phyloP scores from a whole-genome alignment of 2,797 vertebrate species.

The Platyrinchus mystaceus region DNA sequence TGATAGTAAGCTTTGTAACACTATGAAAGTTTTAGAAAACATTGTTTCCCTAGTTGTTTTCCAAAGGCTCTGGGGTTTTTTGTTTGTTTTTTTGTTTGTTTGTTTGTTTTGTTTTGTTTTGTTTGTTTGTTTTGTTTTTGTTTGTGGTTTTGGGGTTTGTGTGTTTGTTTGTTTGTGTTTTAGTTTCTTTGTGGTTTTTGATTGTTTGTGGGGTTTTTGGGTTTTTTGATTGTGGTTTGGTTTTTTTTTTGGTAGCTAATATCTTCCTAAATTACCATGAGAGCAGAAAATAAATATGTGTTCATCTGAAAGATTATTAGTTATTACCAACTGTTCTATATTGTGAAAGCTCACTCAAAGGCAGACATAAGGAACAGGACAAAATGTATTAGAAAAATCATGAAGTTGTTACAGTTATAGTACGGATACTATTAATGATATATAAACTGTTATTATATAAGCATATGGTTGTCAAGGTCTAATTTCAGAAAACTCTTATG shows the following conservation, averaged over 20 bases:
- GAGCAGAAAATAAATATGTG: background rate
- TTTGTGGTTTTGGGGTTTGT: background rate
- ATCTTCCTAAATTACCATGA: conserved; percentile 21
- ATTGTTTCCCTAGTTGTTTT: background rate
- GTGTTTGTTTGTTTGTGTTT: background rate
- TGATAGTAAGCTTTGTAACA: background rate
- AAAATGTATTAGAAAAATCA: background rate
- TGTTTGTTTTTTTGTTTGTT: too few relatives aligned
- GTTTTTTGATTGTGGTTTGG: too few relatives aligned
- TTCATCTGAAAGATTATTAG: conserved; percentile 36
- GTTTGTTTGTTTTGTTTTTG: too few relatives aligned
- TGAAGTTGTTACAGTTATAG: background rate
- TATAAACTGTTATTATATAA: background rate
- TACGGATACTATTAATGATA: background rate
- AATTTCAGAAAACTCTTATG: background rate
- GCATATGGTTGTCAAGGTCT: background rate
- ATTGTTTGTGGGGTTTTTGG: background rate
- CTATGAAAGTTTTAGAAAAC: background rate
- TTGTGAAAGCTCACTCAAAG: background rate
- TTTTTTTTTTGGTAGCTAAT: background rate
- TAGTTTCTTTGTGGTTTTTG: background rate
- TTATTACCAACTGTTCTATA: conserved; percentile 24
- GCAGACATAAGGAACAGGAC: background rate
- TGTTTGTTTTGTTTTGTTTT: background rate
- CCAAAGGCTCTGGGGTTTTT: background rate